These are phyloP conservation scores for Arnoldichthys spilopterus DNA, from an alignment of 2,797 vertebrate species.

Conservation along the genomic window DNA sequence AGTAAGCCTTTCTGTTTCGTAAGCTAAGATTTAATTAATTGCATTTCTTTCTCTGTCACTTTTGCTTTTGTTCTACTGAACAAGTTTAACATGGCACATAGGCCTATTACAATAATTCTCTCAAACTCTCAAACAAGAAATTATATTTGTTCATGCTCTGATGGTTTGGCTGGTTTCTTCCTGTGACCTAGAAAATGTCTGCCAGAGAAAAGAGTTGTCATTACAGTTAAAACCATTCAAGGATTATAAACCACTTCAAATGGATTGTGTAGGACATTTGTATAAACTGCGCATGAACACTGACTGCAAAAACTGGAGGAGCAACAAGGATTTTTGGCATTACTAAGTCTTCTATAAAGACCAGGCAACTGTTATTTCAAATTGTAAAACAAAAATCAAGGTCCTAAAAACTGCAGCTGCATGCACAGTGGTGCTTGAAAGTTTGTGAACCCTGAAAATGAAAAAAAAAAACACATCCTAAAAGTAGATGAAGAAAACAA, in stretches of 20 bases:
- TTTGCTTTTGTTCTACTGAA: constrained; percentile 14
- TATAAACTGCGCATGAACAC: not conserved
- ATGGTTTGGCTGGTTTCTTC: constrained; percentile 8
- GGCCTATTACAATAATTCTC: not conserved
- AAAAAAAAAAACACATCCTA: too few relatives aligned
- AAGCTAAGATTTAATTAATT: constrained; percentile 24
- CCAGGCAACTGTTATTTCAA: not conserved
- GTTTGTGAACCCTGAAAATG: too few relatives aligned
- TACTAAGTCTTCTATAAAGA: not conserved
- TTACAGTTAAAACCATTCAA: not conserved
- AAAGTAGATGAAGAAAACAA: too few relatives aligned
- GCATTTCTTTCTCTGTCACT: constrained; percentile 2
- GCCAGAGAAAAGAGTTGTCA: not conserved
- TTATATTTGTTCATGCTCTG: constrained; percentile 22
- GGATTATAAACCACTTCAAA: constrained; percentile 3
- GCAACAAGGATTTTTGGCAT: not conserved
- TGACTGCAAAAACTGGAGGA: not conserved
- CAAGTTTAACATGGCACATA: not conserved
- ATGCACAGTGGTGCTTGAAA: too few relatives aligned
- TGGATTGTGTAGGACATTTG: not conserved
- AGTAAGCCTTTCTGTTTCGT: constrained; percentile 2
- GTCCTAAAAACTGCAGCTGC: not conserved
- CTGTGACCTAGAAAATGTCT: not conserved
- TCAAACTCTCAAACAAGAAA: constrained; percentile 13
- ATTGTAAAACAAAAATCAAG: not conserved